Conservation (phyloP, 2,113 vertebrate genomes). For the Colius striatus region DNA sequence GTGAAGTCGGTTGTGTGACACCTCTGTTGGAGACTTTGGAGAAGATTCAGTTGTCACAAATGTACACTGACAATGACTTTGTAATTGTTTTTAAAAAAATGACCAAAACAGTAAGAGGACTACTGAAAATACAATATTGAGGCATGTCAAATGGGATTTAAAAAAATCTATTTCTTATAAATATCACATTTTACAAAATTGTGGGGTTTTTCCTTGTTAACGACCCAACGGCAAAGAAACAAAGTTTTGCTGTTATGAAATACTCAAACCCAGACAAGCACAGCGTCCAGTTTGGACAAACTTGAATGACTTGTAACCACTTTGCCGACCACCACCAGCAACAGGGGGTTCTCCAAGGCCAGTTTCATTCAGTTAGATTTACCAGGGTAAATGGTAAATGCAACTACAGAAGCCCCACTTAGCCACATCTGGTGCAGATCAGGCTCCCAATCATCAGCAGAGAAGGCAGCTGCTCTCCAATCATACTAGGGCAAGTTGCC, state of each 20-base stretch:
- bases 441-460: not conserved
- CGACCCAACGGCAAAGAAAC: not conserved
- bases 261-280: not conserved
- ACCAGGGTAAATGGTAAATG: not conserved
- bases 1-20: not conserved
- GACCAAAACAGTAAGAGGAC: not conserved
- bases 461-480: not conserved
- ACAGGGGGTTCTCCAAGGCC: not conserved
- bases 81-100: not conserved
- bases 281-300: not conserved
- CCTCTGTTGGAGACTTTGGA: not conserved
- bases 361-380: not conserved
- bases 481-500: not conserved
- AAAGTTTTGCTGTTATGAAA: not conserved
- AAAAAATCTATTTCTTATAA: not conserved
- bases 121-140: not conserved
- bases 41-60: not conserved
- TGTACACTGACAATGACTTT: too few relatives aligned
- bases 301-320: not conserved
- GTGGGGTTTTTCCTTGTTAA: not conserved
- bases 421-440: not conserved
- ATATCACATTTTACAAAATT: not conserved
- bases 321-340: not conserved
- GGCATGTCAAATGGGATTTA: not conserved
- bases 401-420: not conserved